phyloP scores from a whole-genome alignment of 1,140 invertebrate genomes.

The Dendroctonus valens region DNA sequence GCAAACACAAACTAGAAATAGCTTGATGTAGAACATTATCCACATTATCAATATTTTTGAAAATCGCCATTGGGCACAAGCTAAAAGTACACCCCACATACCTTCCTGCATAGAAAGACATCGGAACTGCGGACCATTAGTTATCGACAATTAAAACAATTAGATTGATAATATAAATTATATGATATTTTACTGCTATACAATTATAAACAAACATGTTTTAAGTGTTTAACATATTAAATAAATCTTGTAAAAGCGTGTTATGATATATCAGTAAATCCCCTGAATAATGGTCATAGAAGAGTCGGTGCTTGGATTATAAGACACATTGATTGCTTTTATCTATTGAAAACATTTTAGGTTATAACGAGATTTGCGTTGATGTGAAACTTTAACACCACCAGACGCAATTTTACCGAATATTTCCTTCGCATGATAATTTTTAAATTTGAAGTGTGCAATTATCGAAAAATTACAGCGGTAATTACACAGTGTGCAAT shows the following conservation, averaged over 20 bases:
- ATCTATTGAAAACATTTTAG: no score
- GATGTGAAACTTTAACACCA: no score
- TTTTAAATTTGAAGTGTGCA: no score
- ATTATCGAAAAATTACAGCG: no score
- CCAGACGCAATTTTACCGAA: no score
- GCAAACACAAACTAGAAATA: constrained; percentile 13
- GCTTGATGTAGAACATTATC: constrained; percentile 21
- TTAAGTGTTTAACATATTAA: neutral
- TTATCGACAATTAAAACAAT: constrained; percentile 26
- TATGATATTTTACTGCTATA: neutral
- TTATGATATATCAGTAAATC: constrained; percentile 13
- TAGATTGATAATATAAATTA: constrained; percentile 4
- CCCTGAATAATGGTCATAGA: constrained; percentile 2
- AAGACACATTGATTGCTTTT: no score
- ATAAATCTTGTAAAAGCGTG: neutral
- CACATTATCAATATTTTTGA: neutral
- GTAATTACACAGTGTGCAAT: no score
- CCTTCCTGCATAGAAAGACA: neutral
- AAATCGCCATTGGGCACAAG: constrained; percentile 5
- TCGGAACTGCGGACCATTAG: constrained; percentile 23
- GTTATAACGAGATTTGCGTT: no score
- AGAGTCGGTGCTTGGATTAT: neutral
- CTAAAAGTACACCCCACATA: constrained; percentile 27
- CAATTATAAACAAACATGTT: neutral
- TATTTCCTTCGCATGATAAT: no score